Evolutionary conservation across 2,888 invertebrate genomes (phyloP).

Genomic region (Rosalia funebris): DNA sequence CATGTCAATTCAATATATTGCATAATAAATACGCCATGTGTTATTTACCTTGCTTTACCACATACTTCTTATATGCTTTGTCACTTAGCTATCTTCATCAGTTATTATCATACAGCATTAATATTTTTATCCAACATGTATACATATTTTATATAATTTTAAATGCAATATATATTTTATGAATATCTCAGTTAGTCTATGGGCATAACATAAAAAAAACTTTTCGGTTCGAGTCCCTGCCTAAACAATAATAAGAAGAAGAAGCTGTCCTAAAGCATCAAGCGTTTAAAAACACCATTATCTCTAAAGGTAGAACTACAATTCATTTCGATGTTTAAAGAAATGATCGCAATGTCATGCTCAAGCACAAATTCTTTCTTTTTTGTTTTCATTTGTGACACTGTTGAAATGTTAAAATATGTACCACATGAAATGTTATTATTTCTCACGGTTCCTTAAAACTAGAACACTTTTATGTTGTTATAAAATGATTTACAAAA

Average conservation of each 20-base stretch:
- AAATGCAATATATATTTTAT: background rate
- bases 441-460: too few relatives aligned
- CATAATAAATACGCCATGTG: too few relatives aligned
- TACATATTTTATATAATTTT: too few relatives aligned
- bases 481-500: too few relatives aligned
- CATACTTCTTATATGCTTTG: too few relatives aligned
- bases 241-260: slow-evolving; percentile 60
- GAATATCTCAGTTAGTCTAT: slow-evolving; percentile 7
- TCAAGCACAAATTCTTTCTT: slow-evolving; percentile 56
- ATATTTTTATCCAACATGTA: too few relatives aligned
- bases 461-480: too few relatives aligned
- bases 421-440: slow-evolving; percentile 8
- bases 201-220: slow-evolving; percentile 5
- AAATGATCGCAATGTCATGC: slow-evolving; percentile 51
- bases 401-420: slow-evolving; percentile 6
- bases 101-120: too few relatives aligned
- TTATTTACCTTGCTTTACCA: too few relatives aligned
- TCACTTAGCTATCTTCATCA: too few relatives aligned
- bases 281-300: slow-evolving; percentile 54
- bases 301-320: slow-evolving; percentile 47
- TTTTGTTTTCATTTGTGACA: slow-evolving; percentile 11
- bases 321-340: slow-evolving; percentile 45
- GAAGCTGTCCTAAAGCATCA: slow-evolving; percentile 62
- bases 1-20: too few relatives aligned
- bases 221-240: slow-evolving; percentile 65